A percentile compares a stretch with the other conserved stretches of the same genome.
Evolutionary conservation across 1,140 invertebrate species (phyloP).

Genomic region (Batillaria attramentaria): DNA sequence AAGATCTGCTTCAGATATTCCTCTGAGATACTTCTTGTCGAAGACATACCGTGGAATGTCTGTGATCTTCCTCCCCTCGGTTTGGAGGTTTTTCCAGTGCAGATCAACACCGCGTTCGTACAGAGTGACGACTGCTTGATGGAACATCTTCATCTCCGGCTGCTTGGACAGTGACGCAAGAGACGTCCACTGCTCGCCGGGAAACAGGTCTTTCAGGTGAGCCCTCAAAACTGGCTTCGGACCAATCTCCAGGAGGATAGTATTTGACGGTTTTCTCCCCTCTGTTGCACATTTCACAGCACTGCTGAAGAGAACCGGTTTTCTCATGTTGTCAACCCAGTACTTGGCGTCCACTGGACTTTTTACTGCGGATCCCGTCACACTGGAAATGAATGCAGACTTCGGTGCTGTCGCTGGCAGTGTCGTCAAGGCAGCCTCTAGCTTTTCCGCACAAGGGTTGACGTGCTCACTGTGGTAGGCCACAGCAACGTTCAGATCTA

Average conservation of each 20-base stretch:
- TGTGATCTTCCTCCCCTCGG: constrained; percentile 1
- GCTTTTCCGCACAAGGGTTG: constrained; percentile 23
- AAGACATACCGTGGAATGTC: constrained; percentile 39
- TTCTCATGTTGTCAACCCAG: constrained; percentile 49
- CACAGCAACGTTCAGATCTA: constrained; percentile 39
- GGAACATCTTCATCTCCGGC: constrained; percentile 33
- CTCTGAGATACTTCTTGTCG: constrained; percentile 19
- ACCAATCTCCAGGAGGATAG: constrained; percentile 55
- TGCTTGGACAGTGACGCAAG: constrained; percentile 50
- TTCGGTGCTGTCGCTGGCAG: constrained; percentile 28
- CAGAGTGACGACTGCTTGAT: constrained; percentile 19
- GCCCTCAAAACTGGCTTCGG: constrained; percentile 50
- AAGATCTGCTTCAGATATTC: background rate
- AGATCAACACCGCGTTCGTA: constrained; percentile 38
- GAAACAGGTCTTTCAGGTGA: constrained; percentile 44
- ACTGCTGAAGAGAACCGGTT: constrained; percentile 45
- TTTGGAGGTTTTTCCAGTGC: constrained; percentile 37
- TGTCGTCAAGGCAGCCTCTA: constrained; percentile 6
- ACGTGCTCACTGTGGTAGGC: constrained; percentile 53
- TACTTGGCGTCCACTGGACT: constrained; percentile 29
- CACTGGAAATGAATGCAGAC: constrained; percentile 44
- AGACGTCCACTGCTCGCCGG: constrained; percentile 19
- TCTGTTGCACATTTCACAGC: constrained; percentile 33
- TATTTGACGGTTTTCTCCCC: constrained; percentile 25
- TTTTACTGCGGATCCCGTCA: constrained; percentile 36